Evolutionary conservation across 1,140 invertebrate species (phyloP), one percentile per base, ranked within the genome.

Genomic region (Platyscapa corneri): DNA sequence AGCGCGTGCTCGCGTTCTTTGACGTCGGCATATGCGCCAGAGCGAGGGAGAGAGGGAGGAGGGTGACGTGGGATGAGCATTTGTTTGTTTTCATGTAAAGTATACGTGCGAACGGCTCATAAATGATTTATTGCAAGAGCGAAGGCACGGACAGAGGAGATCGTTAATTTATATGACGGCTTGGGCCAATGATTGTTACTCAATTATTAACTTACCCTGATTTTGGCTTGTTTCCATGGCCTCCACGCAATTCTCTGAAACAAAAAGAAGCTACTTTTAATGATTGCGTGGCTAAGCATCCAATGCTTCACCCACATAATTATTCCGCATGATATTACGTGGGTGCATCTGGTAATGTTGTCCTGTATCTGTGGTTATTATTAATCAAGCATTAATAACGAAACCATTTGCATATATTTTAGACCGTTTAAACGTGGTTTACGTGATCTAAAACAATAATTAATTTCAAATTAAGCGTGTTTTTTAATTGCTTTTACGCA

Each of bases 81-180:
- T 60, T 23, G 56, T 60, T 27, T 27, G 56, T 60, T 60, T 23
- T 60, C 20, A 3, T 27, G 23, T 1, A 23, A 27, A 60, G 6
- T 27, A 14, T 27, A 56, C 18, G 53, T 16, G 53, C 27, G 56
- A 60, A 27, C 27, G 27, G 27, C 27, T 60, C 56, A 60, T 85
- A 56, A 84, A 86, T 74, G 86, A 72, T 88, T 88, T 88, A 87
- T 88, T 85, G 67, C 56, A 74, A 56, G 60, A 83, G 77, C 53
- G 18, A 56, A 72, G 74, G 46, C 12, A 65, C 56, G 34, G 60
- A n/a, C n/a, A n/a, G n/a, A n/a, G n/a, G n/a, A n/a, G n/a, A n/a
- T 42, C 27, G 82, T 53, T 74, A 82, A 82, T 82, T 82, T 53
- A 37, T 30, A 27, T 20, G 64, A 30, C n/a, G 75, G 30, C 76